These are phyloP conservation scores for Eremophila alpestris DNA, from an alignment of 2,797 vertebrate species.

Conservation along the genomic window DNA sequence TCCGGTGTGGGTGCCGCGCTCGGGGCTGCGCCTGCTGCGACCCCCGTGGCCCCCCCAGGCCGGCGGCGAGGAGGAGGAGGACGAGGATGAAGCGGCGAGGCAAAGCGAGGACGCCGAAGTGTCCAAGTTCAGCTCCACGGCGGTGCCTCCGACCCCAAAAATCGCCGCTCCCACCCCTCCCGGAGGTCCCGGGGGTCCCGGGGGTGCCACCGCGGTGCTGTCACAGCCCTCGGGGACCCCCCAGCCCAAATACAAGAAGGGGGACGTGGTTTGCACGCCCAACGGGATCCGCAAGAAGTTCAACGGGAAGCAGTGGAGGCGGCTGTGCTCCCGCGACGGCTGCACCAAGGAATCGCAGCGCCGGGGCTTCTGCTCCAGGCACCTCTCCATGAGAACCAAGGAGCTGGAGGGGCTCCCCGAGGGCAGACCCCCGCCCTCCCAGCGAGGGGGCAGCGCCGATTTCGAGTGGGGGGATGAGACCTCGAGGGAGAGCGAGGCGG, in stretches of 20 bases:
- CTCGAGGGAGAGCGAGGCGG: slow-evolving; percentile 76
- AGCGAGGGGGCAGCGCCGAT: slow-evolving; percentile 50
- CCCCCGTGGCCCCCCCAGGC: not conserved
- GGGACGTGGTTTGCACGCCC: slow-evolving; percentile 92
- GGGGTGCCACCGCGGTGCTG: no score
- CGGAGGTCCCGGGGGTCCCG: no score
- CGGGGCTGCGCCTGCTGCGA: accelerated
- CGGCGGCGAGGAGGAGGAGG: not conserved
- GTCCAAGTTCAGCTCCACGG: accelerated
- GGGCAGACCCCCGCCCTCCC: accelerated
- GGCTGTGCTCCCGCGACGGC: not conserved
- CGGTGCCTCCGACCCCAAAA: no score
- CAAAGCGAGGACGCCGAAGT: not conserved
- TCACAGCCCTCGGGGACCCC: not conserved
- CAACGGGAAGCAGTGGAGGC: not conserved
- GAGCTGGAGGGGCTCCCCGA: slow-evolving; percentile 84
- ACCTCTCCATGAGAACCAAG: slow-evolving; percentile 67
- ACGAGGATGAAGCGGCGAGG: accelerated
- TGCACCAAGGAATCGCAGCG: not conserved
- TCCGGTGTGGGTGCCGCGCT: not conserved
- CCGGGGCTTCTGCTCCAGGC: not conserved
- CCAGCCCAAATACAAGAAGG: slow-evolving; percentile 83
- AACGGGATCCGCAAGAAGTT: not conserved
- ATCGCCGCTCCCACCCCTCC: no score
- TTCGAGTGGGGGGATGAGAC: slow-evolving; percentile 85